phyloP scores from a whole-genome alignment of 2,888 invertebrate species.

The Brachyptera risi region DNA sequence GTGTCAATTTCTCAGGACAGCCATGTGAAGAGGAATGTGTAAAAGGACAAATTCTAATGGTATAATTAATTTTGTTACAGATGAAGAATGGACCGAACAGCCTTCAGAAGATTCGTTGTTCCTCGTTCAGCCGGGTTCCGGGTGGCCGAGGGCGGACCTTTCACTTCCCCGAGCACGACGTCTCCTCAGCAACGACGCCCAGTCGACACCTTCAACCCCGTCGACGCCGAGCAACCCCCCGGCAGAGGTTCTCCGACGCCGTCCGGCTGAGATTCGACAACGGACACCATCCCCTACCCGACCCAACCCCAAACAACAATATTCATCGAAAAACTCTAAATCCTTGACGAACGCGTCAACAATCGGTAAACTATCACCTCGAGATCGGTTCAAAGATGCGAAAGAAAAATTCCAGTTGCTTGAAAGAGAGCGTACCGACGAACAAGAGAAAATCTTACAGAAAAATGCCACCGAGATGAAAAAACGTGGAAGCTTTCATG shows the following conservation, averaged over 20 bases:
- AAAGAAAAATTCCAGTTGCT: constrained; percentile 80
- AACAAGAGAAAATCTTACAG: constrained; percentile 44
- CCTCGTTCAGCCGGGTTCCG: constrained; percentile 46
- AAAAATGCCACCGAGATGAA: background rate
- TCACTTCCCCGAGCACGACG: constrained; percentile 41
- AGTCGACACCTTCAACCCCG: constrained; percentile 43
- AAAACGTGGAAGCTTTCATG: constrained; percentile 1
- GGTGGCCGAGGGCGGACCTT: constrained; percentile 43
- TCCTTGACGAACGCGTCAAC: background rate
- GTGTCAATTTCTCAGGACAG: too few relatives aligned
- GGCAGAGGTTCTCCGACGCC: constrained; percentile 41
- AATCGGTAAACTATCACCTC: constrained; percentile 10
- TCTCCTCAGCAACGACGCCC: constrained; percentile 38
- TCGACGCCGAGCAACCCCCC: constrained; percentile 16
- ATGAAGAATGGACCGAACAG: constrained; percentile 71
- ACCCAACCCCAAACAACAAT: background rate
- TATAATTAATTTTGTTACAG: constrained; percentile 50
- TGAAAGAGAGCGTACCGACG: constrained; percentile 64
- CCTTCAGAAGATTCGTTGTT: constrained; percentile 54
- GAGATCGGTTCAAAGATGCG: constrained; percentile 65
- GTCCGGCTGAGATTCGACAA: constrained; percentile 50
- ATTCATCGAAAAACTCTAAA: constrained; percentile 1
- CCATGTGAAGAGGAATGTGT: too few relatives aligned
- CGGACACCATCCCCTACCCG: constrained; percentile 43
- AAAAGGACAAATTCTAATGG: too few relatives aligned